phyloP scores from a whole-genome alignment of 2,797 vertebrate species.

The Choloepus didactylus region DNA sequence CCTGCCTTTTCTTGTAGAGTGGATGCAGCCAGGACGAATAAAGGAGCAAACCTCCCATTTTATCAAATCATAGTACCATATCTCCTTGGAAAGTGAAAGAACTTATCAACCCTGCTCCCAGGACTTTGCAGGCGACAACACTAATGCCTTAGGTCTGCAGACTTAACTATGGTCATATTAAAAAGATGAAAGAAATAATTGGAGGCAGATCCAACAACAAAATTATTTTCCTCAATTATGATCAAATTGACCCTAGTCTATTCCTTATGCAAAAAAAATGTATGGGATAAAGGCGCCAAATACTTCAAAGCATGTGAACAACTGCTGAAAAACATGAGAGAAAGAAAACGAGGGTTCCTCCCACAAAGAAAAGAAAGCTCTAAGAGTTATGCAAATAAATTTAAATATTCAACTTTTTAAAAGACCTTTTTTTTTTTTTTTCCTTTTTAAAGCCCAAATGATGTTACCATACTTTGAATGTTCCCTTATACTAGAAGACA shows the following conservation, averaged over 20 bases:
- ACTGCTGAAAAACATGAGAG: background rate
- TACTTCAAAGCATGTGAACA: background rate
- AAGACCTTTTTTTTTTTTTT: background rate
- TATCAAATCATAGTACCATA: background rate
- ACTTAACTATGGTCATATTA: background rate
- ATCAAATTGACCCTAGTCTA: background rate
- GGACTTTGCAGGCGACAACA: background rate
- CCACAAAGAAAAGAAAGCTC: background rate
- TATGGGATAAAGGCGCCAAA: background rate
- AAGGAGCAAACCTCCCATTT: background rate
- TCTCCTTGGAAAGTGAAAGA: background rate
- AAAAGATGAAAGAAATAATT: background rate
- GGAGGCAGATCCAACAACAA: background rate
- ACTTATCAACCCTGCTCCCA: background rate
- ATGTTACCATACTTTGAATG: background rate
- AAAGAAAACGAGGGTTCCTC: background rate
- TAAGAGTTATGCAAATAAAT: background rate
- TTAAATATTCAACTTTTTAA: conserved; percentile 30
- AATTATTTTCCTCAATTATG: background rate
- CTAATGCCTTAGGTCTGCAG: background rate
- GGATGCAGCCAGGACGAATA: background rate
- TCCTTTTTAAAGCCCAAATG: background rate
- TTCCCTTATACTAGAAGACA: background rate
- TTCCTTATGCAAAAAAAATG: background rate
- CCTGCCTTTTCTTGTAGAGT: background rate